Evolutionary conservation across 2,888 invertebrate genomes (phyloP), one percentile per base, ranked within the genome.

Genomic region (Phytoseiulus persimilis): DNA sequence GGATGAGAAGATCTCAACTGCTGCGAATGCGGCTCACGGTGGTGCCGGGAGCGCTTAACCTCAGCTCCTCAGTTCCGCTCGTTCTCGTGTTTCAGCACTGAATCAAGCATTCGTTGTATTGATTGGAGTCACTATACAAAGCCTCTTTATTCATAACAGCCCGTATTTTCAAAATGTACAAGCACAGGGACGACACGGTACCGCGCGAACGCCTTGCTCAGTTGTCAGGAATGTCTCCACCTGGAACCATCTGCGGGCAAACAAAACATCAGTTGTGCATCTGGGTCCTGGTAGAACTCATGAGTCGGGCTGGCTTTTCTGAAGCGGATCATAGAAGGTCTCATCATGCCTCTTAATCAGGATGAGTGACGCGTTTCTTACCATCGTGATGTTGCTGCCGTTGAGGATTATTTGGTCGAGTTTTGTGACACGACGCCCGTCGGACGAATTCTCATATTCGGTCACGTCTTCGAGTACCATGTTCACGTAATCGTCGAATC

Each of bases 381-480:
- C 96, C 99, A 99, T 99, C 32, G 99, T 98, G 90, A 99, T 99
- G 92, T 99, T 98, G 93, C 99, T 99, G 91, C 99, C 99, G 93
- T 99, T 99, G 18, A 99, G 94, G 90, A 99, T 94, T 92, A 99
- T 99, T 93, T 98, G 97, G 93, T 99, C 99, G 90, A 99, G 93
- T 93, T 98, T 98, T 0, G 99, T 99, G 83, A 99, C 96, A 92
- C 98, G 94, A 91, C 98, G 94, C 46, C 98, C 98, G 93, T 99
- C 99, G 0, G 98, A 96, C 0, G 99, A 99, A 89, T 96, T 97
- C 94, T 99, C 99, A 92, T 97, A 98, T 93, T 98, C 98, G 0
- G 97, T 98, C 3, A 98, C 98, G 94, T 99, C 98, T 93, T 98
- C 98, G 91, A 99, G 93, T 89, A 99, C 94, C 98, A 99, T 99